phyloP scores from a whole-genome alignment of 92 coral and sea anemone genomes.

The Actinostola sp. region DNA sequence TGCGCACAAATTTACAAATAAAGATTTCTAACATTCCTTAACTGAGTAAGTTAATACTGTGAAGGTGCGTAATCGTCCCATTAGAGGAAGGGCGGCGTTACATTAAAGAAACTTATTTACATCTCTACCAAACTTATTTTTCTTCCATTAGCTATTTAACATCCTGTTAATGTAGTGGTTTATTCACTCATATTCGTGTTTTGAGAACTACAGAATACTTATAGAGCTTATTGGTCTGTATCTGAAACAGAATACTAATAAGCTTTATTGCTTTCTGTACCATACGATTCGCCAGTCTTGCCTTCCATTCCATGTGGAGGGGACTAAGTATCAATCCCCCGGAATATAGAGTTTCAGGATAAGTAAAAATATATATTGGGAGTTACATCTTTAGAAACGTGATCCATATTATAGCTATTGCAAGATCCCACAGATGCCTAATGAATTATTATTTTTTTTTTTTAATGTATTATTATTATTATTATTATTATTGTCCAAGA shows the following conservation, averaged over 20 bases:
- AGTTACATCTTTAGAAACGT: too few species aligned
- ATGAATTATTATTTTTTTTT: too few species aligned
- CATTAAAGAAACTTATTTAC: neutral
- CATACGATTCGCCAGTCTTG: slow-evolving; percentile 29
- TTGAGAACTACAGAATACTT: slow-evolving; percentile 5
- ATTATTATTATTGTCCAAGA: too few species aligned
- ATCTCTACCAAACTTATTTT: slow-evolving; percentile 20
- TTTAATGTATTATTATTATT: too few species aligned
- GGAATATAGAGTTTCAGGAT: neutral
- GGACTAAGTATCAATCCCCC: slow-evolving; percentile 8
- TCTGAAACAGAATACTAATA: neutral
- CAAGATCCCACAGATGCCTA: too few species aligned
- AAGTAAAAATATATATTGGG: neutral
- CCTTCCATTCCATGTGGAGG: slow-evolving; percentile 29
- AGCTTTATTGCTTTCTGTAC: slow-evolving; percentile 22
- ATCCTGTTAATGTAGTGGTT: slow-evolving; percentile 8
- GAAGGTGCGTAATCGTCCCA: slow-evolving; percentile 9
- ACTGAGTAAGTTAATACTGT: slow-evolving; percentile 20
- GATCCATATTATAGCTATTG: too few species aligned
- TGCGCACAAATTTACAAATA: too few species aligned
- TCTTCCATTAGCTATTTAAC: slow-evolving; percentile 18
- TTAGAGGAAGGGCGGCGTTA: slow-evolving; percentile 5
- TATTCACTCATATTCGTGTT: slow-evolving; percentile 15
- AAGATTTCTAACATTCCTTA: slow-evolving; percentile 9
- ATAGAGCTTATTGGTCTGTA: neutral